Base-by-base conservation (phyloP, 1,140 invertebrate genomes). In the Vanessa atalanta region DNA sequence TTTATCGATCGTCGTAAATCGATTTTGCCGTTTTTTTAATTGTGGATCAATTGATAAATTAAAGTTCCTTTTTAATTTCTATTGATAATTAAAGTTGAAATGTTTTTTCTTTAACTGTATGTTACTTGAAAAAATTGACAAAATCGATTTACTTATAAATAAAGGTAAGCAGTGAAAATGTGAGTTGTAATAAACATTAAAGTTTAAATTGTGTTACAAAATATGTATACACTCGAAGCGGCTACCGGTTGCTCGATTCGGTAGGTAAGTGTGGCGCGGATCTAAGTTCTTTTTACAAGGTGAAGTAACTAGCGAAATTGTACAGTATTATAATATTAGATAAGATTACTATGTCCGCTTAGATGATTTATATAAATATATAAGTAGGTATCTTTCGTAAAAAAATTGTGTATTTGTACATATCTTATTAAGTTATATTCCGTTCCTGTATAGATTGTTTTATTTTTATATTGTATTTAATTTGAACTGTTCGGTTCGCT, bases 261-360 rank as follows among this genome's bases (percentile, higher is more conserved):
- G 60, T 66, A 66, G 68, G 60, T 57, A 43, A 75, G 68, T 70
- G 73, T 75, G 63, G 57, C 26, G 23, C 43, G 73, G 13, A 53
- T 47, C 47, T 65, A 68, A 37, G 48, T 67, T 68, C n/a, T 84
- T 88, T 88, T 88, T 88, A 87, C 86, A 88, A 70, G 72, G 65
- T 83, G 80, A 86, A 83, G 82, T 86, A 85, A 90, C 83, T 92
- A 92, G 90, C 84, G 88, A 91, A 92, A 92, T 91, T 91, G 90
- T 92, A 92, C 90, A 92, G 90, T 93, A 93, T 93, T 93, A 91
- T 91, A 88, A 86, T 78, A 76, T 82, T 89, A 89, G 79, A 71
- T 90, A 90, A 89, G 87, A 79, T 86, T 84, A 83, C 61, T 82
- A 87, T 81, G 84, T 88, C 84, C 84, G 83, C 82, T 88, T 88